Conservation (phyloP, 2,113 vertebrate species). For the Circaetus gallicus region DNA sequence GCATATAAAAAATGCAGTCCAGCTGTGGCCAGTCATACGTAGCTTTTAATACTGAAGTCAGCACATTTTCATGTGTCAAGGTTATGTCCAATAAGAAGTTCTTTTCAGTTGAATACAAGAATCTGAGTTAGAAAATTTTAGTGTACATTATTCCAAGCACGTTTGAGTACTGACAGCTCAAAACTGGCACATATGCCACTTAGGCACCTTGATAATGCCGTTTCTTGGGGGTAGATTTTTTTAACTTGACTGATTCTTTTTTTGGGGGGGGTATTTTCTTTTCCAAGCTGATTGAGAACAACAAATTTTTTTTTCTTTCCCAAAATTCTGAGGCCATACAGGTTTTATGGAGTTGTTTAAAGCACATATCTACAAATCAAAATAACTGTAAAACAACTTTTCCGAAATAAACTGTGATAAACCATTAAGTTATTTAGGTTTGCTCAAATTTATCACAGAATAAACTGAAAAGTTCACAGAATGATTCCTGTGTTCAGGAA, state of each 20-base stretch:
- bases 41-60: not conserved
- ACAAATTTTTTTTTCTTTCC: accelerated
- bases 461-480: not conserved
- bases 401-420: not conserved
- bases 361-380: not conserved
- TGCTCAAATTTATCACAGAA: not conserved
- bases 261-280: not conserved
- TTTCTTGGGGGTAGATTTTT: not conserved
- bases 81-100: not conserved
- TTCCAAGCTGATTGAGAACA: not conserved
- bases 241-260: not conserved
- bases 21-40: not conserved
- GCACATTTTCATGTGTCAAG: not conserved
- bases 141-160: not conserved
- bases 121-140: not conserved
- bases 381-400: not conserved
- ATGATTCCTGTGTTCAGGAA: not conserved
- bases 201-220: not conserved
- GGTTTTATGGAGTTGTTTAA: not conserved
- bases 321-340: not conserved
- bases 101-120: not conserved
- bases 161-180: not conserved
- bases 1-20: not conserved
- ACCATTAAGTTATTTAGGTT: not conserved
- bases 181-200: not conserved